Evolutionary conservation across 2,113 vertebrate species (phyloP), one percentile per base, ranked within the genome.

Genomic region (Synchiropus splendidus): DNA sequence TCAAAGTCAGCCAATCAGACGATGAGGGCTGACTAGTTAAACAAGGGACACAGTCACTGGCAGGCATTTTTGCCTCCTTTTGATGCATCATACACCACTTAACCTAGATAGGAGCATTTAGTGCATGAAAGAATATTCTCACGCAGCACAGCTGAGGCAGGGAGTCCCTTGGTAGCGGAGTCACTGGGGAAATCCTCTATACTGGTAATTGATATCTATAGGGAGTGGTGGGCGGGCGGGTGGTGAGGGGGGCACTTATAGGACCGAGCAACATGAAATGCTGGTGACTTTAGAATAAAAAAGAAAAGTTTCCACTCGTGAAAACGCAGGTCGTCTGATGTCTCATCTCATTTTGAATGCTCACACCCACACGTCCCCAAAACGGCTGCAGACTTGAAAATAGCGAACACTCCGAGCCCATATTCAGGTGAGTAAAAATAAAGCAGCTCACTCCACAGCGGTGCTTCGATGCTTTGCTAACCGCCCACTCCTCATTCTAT

Each of bases 1-100:
- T 55, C 77, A 51, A 65, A 75, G 58, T 65, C 76, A 80, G 58
- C 62, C 70, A 75, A 81, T 77, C 72, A 73, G 59, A 66, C 66
- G 59, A 70, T 54, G 51, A 42, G 39, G 64, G 64, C 48, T 56
- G 64, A 67, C 66, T 63, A 51, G 51, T 58, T 65, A 59, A 69
- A 80, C 64, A 42, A 57, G 43, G 64, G 48, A 48, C 64, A 60
- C 45, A 45, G 52, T 45, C 58, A 61, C 56, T 56, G 51, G 67
- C 50, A 68, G 58, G 45, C 58, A 46, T 45, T 51, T 27, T 45
- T 58, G 46, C 52, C 36, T 61, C 55, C 60, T 38, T 63, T 50
- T 13, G 14, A 55, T 36, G 57, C 64, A 65, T 60, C 69, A 44
- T 51, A 60, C 52, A 48, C 51, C 68, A 73, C 68, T 79, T 74